Evolutionary conservation across 2,113 vertebrate genomes (phyloP).

Genomic region (Albula goreensis): DNA sequence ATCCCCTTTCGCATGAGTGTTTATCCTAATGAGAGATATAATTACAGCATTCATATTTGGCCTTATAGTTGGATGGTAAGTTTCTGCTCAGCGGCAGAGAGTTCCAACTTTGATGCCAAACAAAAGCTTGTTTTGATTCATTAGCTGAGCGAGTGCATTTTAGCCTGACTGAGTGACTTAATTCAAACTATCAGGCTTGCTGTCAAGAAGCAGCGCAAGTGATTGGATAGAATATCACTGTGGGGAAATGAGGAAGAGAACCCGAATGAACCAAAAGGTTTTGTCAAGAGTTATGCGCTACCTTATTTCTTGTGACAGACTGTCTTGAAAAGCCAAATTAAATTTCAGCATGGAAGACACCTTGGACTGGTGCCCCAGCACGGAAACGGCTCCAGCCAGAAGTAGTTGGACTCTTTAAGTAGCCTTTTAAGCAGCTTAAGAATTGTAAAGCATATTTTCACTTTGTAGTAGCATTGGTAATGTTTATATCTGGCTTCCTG

Average conservation of each 20-base stretch:
- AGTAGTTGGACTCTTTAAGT: neutral
- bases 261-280: neutral
- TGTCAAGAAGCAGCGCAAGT: neutral
- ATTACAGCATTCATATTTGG: neutral
- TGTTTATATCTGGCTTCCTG: neutral
- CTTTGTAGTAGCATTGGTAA: neutral
- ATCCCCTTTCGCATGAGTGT: neutral
- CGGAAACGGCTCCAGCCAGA: neutral
- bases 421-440: neutral
- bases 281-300: slow-evolving; percentile 21
- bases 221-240: slow-evolving; percentile 7
- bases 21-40: neutral
- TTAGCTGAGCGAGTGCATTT: neutral
- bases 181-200: neutral
- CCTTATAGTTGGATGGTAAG: neutral
- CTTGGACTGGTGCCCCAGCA: neutral
- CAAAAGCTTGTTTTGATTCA: neutral
- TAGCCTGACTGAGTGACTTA: neutral
- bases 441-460: neutral
- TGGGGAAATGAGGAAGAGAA: slow-evolving; percentile 2
- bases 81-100: neutral
- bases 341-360: slow-evolving; percentile 9
- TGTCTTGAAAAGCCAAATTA: slow-evolving; percentile 20
- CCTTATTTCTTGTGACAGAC: slow-evolving; percentile 27
- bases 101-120: neutral